Base-by-base conservation (phyloP, 2,797 vertebrate species). In the Falco berigora region DNA sequence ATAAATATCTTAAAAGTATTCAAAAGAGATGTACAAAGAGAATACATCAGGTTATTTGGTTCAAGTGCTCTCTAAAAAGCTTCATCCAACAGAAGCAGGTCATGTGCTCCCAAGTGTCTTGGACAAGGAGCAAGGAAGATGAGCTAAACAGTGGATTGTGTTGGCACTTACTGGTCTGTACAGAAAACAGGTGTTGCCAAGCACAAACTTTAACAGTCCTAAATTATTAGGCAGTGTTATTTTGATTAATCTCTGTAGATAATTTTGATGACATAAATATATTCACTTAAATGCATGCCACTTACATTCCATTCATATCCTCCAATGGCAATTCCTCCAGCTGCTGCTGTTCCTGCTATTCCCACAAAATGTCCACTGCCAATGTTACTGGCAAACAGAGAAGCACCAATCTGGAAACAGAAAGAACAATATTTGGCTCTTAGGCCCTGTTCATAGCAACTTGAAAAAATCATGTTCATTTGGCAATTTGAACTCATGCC, bases 371-470 rank as follows among this genome's bases (percentile, higher is more conserved):
- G 99, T 7, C 98, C 99, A 4, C 99, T 99, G 91, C 99, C 99
- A 17, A 99, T 99, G 97, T 99, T 99, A 95, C 99, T 99, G 94
- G 99, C 99, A 90, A 99, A 99, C 53, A 99, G 98, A 9, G 99
- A 99, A 7, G 99, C 99, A 64, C 99, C 99, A 2, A 99, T 99
- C 99, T 99, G 96, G 27, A 97, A 94, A 94, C 21, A 84, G 56
- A 96, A 88, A 88, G 64, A 55, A 23, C 12, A 76, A 18, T 15
- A 84, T 32, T 73, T 72, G 27, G 10, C 12, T 93, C 19, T 69
- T 44, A 44, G 50, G n/a, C 30, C 13, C n/a, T 44, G 14, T n/a
- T 91, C 36, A 17, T 4, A 23, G 42, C 30, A 72, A 58, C 46
- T 69, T 42, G 19, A 46, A 72, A 71, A 71, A n/a, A 30, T 9